Percentiles rank a stretch among this genome's conserved stretches.
phyloP scores from a whole-genome alignment of 2,888 invertebrate species.

The Drosophila antonietae region DNA sequence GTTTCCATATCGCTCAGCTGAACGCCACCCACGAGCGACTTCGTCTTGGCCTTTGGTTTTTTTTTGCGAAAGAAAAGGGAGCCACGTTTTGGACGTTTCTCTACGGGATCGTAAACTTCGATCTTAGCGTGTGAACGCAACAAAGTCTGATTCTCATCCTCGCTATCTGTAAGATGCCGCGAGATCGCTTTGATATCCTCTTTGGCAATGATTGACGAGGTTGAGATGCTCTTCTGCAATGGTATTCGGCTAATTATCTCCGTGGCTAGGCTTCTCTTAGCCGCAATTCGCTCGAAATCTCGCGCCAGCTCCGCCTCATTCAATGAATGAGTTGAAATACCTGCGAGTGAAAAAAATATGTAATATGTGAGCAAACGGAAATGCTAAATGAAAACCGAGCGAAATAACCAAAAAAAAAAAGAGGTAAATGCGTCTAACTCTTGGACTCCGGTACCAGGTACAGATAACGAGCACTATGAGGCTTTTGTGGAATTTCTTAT shows the following conservation, averaged over 20 bases:
- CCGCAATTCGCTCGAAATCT: conserved; percentile 84
- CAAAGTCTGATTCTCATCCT: conserved; percentile 85
- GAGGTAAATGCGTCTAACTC: conserved; percentile 22
- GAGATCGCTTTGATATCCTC: conserved; percentile 84
- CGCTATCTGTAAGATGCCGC: conserved; percentile 85
- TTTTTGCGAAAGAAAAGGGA: conserved; percentile 96
- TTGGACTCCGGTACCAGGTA: conserved; percentile 24
- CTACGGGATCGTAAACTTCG: conserved; percentile 88
- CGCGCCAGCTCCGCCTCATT: conserved; percentile 93
- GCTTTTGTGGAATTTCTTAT: conserved; percentile 70
- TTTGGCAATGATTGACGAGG: conserved; percentile 92
- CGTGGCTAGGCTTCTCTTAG: conserved; percentile 85
- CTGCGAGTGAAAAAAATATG: conserved; percentile 36
- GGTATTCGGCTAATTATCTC: conserved; percentile 88
- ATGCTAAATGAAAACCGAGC: conserved; percentile 24
- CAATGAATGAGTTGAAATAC: conserved; percentile 90
- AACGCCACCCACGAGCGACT: conserved; percentile 67
- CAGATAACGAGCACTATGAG: conserved; percentile 39
- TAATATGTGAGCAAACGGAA: conserved; percentile 2
- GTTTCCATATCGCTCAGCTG: conserved; percentile 89
- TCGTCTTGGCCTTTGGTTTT: conserved; percentile 86
- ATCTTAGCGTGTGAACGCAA: conserved; percentile 85
- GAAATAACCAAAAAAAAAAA: conserved; percentile 18
- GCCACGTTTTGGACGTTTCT: conserved; percentile 94
- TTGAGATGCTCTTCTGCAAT: conserved; percentile 95